phyloP scores from a whole-genome alignment of 1,140 invertebrate species.

The Bombus affinis region DNA sequence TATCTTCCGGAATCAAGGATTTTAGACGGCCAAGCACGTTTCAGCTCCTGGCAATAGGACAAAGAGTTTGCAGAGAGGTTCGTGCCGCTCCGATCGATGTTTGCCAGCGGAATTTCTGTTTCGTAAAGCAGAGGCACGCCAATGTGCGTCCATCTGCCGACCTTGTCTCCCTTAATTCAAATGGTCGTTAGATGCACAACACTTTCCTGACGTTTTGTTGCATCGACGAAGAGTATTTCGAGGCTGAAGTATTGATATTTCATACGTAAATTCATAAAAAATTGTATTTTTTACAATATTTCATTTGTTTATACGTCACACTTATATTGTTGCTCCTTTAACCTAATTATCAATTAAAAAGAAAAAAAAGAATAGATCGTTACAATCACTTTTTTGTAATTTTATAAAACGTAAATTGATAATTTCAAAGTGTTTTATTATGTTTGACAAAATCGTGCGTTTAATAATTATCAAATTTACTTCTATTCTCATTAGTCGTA shows the following conservation, averaged over 20 bases:
- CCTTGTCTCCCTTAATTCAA: constrained; percentile 36
- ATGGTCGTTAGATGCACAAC: not conserved
- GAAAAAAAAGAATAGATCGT: too few relatives aligned
- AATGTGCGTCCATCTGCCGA: constrained; percentile 39
- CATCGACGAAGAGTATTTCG: not conserved
- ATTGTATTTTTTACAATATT: too few relatives aligned
- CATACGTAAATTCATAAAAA: too few relatives aligned
- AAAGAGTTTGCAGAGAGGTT: constrained; percentile 18
- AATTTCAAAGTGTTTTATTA: too few relatives aligned
- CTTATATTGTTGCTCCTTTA: not conserved
- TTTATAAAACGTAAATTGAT: too few relatives aligned
- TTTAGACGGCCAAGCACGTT: constrained; percentile 31
- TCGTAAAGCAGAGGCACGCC: not conserved
- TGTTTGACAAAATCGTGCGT: too few relatives aligned
- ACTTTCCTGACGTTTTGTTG: not conserved
- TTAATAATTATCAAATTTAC: too few relatives aligned
- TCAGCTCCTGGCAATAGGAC: constrained; percentile 29
- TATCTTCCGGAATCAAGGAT: constrained; percentile 3
- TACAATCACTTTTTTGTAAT: too few relatives aligned
- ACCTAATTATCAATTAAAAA: not conserved
- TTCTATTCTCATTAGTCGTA: too few relatives aligned
- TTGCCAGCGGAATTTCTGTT: constrained; percentile 41
- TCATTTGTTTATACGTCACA: too few relatives aligned
- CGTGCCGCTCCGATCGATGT: constrained; percentile 38
- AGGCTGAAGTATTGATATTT: too few relatives aligned